Evolutionary conservation across 1,140 invertebrate species (phyloP).

Genomic region (Bombus balteatus): DNA sequence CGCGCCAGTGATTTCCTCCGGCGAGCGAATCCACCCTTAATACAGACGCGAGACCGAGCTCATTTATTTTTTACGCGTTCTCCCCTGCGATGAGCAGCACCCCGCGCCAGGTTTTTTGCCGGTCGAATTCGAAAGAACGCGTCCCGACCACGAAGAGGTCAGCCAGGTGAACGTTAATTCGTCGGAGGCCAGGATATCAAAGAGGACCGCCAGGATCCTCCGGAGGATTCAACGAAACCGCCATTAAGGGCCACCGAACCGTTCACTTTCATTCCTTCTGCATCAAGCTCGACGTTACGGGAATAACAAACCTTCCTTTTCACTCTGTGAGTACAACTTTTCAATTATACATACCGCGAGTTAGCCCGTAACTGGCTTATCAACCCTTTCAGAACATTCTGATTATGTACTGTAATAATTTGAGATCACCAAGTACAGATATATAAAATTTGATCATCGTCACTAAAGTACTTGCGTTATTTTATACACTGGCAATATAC

Average conservation of each 20-base stretch:
- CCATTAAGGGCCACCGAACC: constrained; percentile 41
- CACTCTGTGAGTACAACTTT: neutral
- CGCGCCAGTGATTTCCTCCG: constrained; percentile 18
- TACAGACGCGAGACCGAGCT: constrained; percentile 14
- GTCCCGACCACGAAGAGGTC: constrained; percentile 50
- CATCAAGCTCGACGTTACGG: neutral
- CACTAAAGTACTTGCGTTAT: too few relatives aligned
- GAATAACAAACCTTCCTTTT: constrained; percentile 14
- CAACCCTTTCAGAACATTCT: neutral
- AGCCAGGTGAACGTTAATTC: constrained; percentile 58
- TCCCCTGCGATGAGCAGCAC: constrained; percentile 34
- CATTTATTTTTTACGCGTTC: constrained; percentile 55
- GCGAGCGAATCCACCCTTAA: constrained; percentile 25
- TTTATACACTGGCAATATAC: too few relatives aligned
- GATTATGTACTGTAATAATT: too few relatives aligned
- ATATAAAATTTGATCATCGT: too few relatives aligned
- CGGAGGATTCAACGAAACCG: constrained; percentile 44
- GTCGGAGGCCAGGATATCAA: constrained; percentile 56
- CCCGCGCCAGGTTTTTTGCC: constrained; percentile 38
- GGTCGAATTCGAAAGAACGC: neutral
- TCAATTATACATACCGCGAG: neutral
- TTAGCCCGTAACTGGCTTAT: neutral
- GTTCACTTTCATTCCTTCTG: constrained; percentile 14
- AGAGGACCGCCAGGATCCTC: constrained; percentile 39
- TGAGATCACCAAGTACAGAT: too few relatives aligned